phyloP scores from a whole-genome alignment of 2,797 vertebrate genomes.

The Sebastes goodei region DNA sequence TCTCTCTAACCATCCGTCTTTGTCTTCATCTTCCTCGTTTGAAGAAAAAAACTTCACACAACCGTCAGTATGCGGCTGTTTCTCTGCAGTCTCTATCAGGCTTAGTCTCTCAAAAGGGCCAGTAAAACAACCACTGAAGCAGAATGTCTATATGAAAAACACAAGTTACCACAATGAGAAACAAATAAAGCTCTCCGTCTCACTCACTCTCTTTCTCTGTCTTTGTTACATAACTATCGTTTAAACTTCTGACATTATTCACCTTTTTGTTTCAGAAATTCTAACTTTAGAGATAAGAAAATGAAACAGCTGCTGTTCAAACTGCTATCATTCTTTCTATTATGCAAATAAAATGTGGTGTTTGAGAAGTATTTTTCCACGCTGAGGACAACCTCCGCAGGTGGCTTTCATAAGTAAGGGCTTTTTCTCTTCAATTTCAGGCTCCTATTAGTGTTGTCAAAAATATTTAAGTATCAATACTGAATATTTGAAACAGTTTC shows the following conservation, averaged over 20 bases:
- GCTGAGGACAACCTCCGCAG: neutral
- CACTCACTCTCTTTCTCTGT: neutral
- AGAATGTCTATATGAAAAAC: neutral
- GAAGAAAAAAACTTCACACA: conserved; percentile 12
- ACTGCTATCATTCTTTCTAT: neutral
- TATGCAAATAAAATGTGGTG: neutral
- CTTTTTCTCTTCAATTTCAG: neutral
- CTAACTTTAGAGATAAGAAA: neutral
- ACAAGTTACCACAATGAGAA: neutral
- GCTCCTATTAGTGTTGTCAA: too few relatives aligned
- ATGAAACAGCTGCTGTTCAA: neutral
- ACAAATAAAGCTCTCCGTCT: neutral
- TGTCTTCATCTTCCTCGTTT: conserved; percentile 29
- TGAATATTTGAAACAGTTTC: too few relatives aligned
- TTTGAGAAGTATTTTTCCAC: neutral
- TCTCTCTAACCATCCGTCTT: conserved; percentile 9
- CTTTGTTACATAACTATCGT: neutral
- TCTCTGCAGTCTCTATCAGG: neutral
- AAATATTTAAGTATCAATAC: too few relatives aligned
- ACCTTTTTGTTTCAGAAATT: neutral
- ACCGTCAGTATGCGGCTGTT: neutral
- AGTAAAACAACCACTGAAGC: neutral
- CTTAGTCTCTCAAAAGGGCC: neutral
- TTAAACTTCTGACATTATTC: neutral
- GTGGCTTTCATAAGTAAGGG: neutral